These are phyloP conservation scores for Platygyra sinensis DNA, from an alignment of 64 coral and sea anemone species.

Conservation along the genomic window DNA sequence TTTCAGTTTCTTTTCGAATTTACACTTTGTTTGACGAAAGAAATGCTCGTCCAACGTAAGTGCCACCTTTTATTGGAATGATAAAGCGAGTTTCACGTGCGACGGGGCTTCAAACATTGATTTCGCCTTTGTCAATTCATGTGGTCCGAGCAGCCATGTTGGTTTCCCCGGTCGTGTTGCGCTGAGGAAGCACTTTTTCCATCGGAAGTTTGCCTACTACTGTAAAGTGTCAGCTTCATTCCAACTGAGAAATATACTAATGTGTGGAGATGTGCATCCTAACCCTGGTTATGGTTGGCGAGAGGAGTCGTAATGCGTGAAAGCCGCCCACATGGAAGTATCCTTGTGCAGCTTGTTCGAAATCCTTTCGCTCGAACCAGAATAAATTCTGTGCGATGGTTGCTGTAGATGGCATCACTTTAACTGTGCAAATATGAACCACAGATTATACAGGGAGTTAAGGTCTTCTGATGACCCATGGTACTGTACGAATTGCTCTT, in stretches of 20 bases:
- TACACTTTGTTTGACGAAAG: not conserved
- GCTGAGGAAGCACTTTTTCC: not conserved
- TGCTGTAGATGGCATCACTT: constrained; percentile 5
- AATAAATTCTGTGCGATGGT: constrained; percentile 4
- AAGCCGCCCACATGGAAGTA: constrained; percentile 50
- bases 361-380: constrained; percentile 14
- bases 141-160: constrained; percentile 36
- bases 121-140: constrained; percentile 3
- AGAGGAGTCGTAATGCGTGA: not conserved
- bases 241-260: constrained; percentile 42
- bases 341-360: constrained; percentile 3
- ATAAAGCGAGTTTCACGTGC: not conserved
- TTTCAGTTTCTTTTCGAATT: too few relatives aligned
- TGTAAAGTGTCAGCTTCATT: constrained; percentile 54
- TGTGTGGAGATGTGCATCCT: constrained; percentile 55
- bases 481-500: not conserved
- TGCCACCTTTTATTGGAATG: not conserved
- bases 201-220: constrained; percentile 36
- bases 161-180: not conserved
- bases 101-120: not conserved
- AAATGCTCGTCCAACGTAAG: not conserved
- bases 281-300: constrained; percentile 27
- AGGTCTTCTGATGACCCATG: too few relatives aligned
- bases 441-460: constrained; percentile 7
- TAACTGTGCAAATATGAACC: constrained; percentile 22